Conservation (phyloP, 2,888 invertebrate species). For the Sphecodes monilicornis region DNA sequence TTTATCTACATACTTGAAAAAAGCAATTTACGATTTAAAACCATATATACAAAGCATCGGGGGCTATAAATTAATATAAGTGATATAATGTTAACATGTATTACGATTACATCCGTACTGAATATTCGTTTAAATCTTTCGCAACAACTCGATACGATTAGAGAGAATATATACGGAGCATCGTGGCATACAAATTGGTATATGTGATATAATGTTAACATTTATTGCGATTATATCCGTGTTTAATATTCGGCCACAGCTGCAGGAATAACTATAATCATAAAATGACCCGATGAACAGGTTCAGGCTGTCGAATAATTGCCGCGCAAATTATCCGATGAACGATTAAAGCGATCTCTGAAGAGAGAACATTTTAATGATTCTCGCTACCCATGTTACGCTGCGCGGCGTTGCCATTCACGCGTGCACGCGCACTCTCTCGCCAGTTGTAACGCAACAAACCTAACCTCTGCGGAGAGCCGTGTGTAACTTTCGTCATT, state of each 20-base stretch:
- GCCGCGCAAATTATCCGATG: conserved; percentile 14
- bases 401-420: conserved; percentile 5
- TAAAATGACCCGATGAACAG: neutral
- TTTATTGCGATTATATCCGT: neutral
- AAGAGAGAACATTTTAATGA: conserved; percentile 10
- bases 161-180: neutral
- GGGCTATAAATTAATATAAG: too few species aligned
- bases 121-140: neutral
- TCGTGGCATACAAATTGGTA: neutral
- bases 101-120: neutral
- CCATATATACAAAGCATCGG: too few species aligned
- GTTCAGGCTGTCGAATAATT: neutral
- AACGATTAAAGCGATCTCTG: conserved; percentile 26
- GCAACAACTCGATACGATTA: neutral
- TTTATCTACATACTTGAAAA: too few species aligned
- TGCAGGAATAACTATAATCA: neutral
- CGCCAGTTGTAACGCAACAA: conserved; percentile 4
- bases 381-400: neutral
- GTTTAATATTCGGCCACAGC: neutral
- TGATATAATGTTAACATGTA: neutral
- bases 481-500: conserved; percentile 31
- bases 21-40: too few species aligned
- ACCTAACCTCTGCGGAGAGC: neutral
- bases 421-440: neutral
- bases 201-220: neutral